Evolutionary conservation across 2,888 invertebrate species (phyloP).

Genomic region (Mellilla xanthometata): DNA sequence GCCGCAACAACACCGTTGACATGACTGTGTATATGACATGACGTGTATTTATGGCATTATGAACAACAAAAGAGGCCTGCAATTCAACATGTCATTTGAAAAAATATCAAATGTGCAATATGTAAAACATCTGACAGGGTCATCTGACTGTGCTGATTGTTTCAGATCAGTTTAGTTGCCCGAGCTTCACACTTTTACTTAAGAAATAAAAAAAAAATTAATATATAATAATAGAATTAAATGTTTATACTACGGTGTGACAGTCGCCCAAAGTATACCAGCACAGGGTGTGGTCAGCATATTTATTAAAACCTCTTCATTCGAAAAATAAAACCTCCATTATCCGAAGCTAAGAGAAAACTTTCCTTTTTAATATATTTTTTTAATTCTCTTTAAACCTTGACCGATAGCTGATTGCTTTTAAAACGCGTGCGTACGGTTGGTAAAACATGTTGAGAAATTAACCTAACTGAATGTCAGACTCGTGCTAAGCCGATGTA

Average conservation of each 20-base stretch:
- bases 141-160: no score
- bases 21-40: no score
- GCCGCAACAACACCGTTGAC: no score
- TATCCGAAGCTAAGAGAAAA: conserved; percentile 26
- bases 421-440: neutral
- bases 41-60: no score
- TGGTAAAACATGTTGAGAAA: neutral
- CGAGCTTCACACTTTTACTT: no score
- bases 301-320: conserved; percentile 76
- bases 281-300: conserved; percentile 58
- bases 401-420: conserved; percentile 7
- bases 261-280: conserved; percentile 16
- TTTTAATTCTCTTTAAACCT: conserved; percentile 21
- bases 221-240: neutral
- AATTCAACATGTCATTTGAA: no score
- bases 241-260: conserved; percentile 44
- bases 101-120: no score
- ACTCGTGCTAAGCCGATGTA: neutral
- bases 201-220: neutral
- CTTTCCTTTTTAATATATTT: conserved; percentile 30
- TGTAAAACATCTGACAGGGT: no score
- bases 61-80: no score
- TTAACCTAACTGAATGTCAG: neutral
- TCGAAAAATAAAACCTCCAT: conserved; percentile 52
- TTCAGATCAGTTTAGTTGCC: no score